These are phyloP conservation scores for Ectemnius cavifrons DNA, from an alignment of 2,888 invertebrate genomes.

Conservation along the genomic window DNA sequence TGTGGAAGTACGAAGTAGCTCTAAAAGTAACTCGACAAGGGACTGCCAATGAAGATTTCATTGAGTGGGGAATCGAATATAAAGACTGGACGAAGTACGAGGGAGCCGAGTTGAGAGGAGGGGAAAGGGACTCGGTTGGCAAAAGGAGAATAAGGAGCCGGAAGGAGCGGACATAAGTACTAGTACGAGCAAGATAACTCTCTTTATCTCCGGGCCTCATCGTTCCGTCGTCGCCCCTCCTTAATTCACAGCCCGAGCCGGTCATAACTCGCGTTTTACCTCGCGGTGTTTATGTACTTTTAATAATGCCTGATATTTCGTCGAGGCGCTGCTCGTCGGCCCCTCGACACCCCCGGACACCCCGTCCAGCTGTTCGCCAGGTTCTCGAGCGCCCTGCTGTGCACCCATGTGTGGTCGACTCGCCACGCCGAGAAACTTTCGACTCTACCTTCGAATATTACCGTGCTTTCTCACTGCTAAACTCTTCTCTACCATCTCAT, in stretches of 20 bases:
- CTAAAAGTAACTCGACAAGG: no score
- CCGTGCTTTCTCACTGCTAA: slow-evolving; percentile 3
- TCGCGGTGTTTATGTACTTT: slow-evolving; percentile 76
- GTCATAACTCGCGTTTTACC: slow-evolving; percentile 74
- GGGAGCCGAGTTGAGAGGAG: slow-evolving; percentile 9
- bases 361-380: slow-evolving; percentile 45
- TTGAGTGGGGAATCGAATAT: no score
- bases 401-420: slow-evolving; percentile 65
- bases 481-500: background rate
- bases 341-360: slow-evolving; percentile 39
- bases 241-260: slow-evolving; percentile 74
- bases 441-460: slow-evolving; percentile 28
- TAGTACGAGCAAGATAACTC: slow-evolving; percentile 49
- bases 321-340: slow-evolving; percentile 50
- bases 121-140: no score
- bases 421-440: slow-evolving; percentile 54
- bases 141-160: background rate
- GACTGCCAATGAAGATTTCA: no score
- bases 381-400: slow-evolving; percentile 55
- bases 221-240: slow-evolving; percentile 69
- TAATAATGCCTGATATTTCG: slow-evolving; percentile 76
- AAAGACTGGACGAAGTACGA: no score
- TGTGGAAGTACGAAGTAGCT: no score
- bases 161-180: slow-evolving; percentile 1
- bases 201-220: slow-evolving; percentile 65